These are phyloP conservation scores for Dendrolimus houi DNA, from an alignment of 2,888 invertebrate species.

Conservation along the genomic window DNA sequence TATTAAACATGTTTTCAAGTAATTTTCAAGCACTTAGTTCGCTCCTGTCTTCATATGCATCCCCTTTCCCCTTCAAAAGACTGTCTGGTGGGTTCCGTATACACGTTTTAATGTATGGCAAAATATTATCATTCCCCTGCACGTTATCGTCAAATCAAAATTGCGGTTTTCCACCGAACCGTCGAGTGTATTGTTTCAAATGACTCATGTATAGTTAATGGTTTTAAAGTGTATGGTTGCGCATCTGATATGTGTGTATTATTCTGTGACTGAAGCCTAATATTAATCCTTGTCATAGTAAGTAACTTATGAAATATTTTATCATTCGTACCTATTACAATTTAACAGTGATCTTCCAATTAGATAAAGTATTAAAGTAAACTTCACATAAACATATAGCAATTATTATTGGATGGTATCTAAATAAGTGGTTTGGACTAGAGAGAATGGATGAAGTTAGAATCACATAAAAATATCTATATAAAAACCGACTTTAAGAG, in stretches of 20 bases:
- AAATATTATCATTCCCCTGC: not conserved
- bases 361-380: too few relatives aligned
- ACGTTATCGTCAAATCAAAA: not conserved
- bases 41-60: slow-evolving; percentile 10
- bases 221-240: not conserved
- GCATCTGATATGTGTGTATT: not conserved
- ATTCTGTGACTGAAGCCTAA: not conserved
- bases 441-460: too few relatives aligned
- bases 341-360: too few relatives aligned
- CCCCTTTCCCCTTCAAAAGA: slow-evolving; percentile 20
- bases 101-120: slow-evolving; percentile 10
- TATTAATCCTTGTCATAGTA: not conserved
- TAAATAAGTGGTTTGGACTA: too few relatives aligned
- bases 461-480: too few relatives aligned
- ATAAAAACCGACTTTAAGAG: too few relatives aligned
- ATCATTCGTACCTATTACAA: too few relatives aligned
- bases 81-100: slow-evolving; percentile 28
- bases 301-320: too few relatives aligned
- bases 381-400: too few relatives aligned
- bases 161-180: not conserved
- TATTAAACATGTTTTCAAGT: too few relatives aligned
- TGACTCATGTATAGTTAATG: not conserved
- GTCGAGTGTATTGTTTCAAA: not conserved
- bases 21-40: not conserved
- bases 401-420: too few relatives aligned